These are phyloP conservation scores for Rhynchonema sp. DNA, from an alignment of 2,888 invertebrate genomes.

Conservation along the genomic window DNA sequence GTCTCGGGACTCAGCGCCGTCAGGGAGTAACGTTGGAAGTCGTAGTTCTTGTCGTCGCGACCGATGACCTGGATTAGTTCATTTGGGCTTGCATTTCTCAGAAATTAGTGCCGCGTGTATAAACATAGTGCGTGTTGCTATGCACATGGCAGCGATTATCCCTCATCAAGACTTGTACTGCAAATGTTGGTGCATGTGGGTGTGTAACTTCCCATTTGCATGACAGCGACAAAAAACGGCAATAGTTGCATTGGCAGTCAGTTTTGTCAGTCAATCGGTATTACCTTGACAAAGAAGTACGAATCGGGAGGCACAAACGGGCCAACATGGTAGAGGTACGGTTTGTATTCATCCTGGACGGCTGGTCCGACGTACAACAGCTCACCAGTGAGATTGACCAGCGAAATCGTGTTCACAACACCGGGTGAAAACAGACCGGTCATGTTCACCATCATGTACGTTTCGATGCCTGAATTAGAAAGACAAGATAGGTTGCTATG, in stretches of 20 bases:
- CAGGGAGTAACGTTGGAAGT: constrained; percentile 43
- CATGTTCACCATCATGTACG: constrained; percentile 33
- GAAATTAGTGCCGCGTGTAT: background rate
- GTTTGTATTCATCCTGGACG: constrained; percentile 9
- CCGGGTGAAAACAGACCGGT: constrained; percentile 31
- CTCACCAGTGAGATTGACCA: constrained; percentile 21
- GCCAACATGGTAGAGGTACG: constrained; percentile 37
- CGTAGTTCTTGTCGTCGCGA: constrained; percentile 40
- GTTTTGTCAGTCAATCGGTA: constrained; percentile 31
- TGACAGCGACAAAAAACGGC: constrained; percentile 6
- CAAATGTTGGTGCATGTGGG: background rate
- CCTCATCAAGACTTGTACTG: too few species aligned
- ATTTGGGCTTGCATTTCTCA: background rate
- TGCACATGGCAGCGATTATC: too few species aligned
- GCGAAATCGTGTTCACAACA: constrained; percentile 20
- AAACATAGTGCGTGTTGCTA: too few species aligned
- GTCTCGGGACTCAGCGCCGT: constrained; percentile 45
- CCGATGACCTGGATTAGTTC: constrained; percentile 28
- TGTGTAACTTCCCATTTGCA: too few species aligned
- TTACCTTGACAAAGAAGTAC: constrained; percentile 47
- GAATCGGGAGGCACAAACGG: constrained; percentile 45
- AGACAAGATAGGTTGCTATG: background rate
- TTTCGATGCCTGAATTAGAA: constrained; percentile 11
- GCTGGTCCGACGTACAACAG: constrained; percentile 23
- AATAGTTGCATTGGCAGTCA: background rate